Conservation (phyloP, 2,888 invertebrate genomes). For the Sinopyrophorus schimmeli region DNA sequence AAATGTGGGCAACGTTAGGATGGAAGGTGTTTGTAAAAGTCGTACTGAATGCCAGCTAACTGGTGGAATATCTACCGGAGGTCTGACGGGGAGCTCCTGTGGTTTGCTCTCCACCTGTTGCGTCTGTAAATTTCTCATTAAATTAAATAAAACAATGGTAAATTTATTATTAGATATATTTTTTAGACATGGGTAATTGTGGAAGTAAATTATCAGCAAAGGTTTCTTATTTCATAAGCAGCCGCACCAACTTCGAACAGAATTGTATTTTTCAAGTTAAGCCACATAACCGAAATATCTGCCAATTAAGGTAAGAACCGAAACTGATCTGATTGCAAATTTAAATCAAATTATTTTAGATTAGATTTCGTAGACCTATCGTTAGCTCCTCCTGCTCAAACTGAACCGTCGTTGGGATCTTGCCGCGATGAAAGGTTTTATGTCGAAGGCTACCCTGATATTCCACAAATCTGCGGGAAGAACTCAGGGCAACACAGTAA, state of each 20-base stretch:
- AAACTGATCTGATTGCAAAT: background rate
- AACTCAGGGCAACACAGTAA: constrained; percentile 65
- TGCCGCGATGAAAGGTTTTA: constrained; percentile 61
- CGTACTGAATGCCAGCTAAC: constrained; percentile 61
- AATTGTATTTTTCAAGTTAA: constrained; percentile 62
- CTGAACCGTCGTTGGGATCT: constrained; percentile 41
- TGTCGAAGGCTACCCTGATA: constrained; percentile 58
- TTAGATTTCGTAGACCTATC: constrained; percentile 63
- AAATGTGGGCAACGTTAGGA: constrained; percentile 17
- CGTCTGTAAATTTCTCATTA: constrained; percentile 34
- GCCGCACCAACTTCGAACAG: constrained; percentile 52
- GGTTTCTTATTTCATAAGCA: constrained; percentile 48
- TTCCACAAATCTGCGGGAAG: constrained; percentile 62
- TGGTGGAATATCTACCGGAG: constrained; percentile 53
- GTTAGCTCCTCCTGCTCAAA: constrained; percentile 57
- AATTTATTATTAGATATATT: constrained; percentile 6
- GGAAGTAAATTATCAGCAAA: constrained; percentile 43
- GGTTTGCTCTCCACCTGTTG: constrained; percentile 43
- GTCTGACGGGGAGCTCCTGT: constrained; percentile 33
- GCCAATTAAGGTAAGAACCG: constrained; percentile 57
- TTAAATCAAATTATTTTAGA: constrained; percentile 38
- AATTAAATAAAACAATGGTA: no score
- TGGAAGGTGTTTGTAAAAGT: constrained; percentile 57
- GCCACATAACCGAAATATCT: constrained; percentile 63
- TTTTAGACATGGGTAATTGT: constrained; percentile 38